Base-by-base conservation (phyloP, 1,140 invertebrate species). In the Drosophila dunni region DNA sequence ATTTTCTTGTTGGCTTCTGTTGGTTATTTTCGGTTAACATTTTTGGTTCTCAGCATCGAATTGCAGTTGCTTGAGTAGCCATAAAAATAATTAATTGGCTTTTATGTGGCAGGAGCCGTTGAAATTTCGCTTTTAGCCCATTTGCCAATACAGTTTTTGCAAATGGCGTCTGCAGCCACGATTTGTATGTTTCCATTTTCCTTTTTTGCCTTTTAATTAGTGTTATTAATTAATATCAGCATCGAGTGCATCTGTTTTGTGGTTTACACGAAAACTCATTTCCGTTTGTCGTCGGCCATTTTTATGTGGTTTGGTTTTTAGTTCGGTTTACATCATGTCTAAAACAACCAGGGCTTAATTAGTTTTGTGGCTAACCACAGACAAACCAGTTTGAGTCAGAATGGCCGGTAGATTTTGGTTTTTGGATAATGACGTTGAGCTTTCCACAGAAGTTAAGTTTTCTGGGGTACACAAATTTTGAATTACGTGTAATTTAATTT, bases 1-100 rank as follows among this genome's bases (percentile, higher is more conserved):
- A 48, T 44, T 51, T 58, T 48, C 53, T 29, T 67, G 53, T 63
- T 76, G 79, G 83, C 84, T 86, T 88, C 82, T 74, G 83, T 86
- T 86, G 83, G 83, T 46, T 68, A 36, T 38, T 63, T 69, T 69
- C 45, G 34, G 57, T 29, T 46, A 40, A 46, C 57, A 29, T 45
- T 73, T 61, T 66, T 42, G 15, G 36, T 56, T 64, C 58, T 69
- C 61, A 40, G 45, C 51, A 56, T 33, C 29, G 13, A 34, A 53
- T 51, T 60, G 60, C 60, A 66, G 53, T 64, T 70, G 40, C 53
- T 73, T 63, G 75, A 79, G 84, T 83, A 83, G 79, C 83, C 76
- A 86, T 86, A 86, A 88, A 86, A 88, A 88, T 86, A 86, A 88
- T 86, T 86, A 86, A 86, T 86, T 86, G 83, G 83, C 79, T 86